phyloP scores from a whole-genome alignment of 2,113 vertebrate species.

The Camelus bactrianus region DNA sequence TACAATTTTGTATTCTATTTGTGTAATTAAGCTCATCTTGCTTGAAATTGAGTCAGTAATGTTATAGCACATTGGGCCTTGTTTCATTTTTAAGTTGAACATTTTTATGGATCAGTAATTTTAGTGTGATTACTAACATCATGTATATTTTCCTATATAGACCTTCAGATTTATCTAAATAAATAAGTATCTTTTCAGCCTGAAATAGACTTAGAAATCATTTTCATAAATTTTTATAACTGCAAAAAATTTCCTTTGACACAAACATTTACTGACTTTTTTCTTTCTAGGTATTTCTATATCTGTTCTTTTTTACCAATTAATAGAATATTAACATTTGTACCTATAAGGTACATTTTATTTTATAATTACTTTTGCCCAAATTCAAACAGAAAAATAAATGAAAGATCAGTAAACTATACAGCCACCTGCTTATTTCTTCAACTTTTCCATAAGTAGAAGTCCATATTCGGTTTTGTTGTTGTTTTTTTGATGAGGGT shows the following conservation, averaged over 20 bases:
- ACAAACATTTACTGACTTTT: constrained; percentile 7
- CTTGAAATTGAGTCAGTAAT: not conserved
- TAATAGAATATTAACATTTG: constrained; percentile 13
- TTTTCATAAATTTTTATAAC: not conserved
- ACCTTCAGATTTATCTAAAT: constrained; percentile 7
- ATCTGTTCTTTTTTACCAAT: not conserved
- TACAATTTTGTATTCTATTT: not conserved
- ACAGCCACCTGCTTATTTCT: not conserved
- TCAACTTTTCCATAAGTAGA: not conserved
- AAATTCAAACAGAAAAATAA: not conserved
- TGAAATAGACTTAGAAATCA: constrained; percentile 57
- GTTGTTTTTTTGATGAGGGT: not conserved
- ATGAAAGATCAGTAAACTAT: not conserved
- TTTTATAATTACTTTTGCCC: constrained; percentile 7
- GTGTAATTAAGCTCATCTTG: constrained; percentile 33
- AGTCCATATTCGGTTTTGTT: not conserved
- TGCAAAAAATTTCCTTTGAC: constrained; percentile 10
- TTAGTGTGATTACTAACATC: not conserved
- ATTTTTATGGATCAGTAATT: constrained; percentile 8
- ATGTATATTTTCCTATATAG: not conserved
- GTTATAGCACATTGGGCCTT: not conserved
- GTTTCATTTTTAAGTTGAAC: constrained; percentile 43
- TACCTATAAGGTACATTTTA: not conserved
- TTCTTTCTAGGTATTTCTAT: constrained; percentile 17
- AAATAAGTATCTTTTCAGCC: not conserved